Percentiles rank a stretch among this genome's conserved stretches.
Evolutionary conservation across 2,113 vertebrate genomes (phyloP).

Genomic region (Meles meles): DNA sequence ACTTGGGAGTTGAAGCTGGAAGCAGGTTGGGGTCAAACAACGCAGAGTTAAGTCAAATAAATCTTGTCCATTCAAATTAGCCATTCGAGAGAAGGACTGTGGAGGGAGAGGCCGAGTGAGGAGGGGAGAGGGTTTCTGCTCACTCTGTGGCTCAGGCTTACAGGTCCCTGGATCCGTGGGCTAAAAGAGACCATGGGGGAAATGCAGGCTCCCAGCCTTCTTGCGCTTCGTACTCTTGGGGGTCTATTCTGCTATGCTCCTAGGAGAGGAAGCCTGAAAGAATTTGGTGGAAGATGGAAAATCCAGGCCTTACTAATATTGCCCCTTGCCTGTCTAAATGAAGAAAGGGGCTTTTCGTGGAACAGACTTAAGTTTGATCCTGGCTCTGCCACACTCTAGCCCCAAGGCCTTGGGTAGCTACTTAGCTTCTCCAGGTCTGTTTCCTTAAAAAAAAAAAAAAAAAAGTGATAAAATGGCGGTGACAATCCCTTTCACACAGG

Average conservation of each 20-base stretch:
- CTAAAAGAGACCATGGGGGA: neutral
- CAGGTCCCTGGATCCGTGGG: neutral
- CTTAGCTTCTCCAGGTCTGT: neutral
- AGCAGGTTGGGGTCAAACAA: neutral
- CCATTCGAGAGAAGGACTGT: neutral
- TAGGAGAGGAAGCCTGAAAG: neutral
- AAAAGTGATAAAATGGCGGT: neutral
- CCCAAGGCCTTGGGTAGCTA: neutral
- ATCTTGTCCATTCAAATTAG: neutral
- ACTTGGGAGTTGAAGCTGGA: neutral
- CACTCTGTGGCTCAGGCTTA: neutral
- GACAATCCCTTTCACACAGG: neutral
- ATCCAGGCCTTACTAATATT: neutral
- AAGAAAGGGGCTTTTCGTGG: neutral
- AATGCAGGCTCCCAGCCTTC: neutral
- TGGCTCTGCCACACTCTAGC: neutral
- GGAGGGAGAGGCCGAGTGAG: neutral
- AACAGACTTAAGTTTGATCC: neutral
- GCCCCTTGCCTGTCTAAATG: neutral
- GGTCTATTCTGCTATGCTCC: neutral
- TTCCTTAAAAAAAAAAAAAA: neutral
- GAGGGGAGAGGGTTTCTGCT: fast-evolving
- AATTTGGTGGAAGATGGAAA: neutral
- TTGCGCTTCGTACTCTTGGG: neutral
- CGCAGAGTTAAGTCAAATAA: neutral